A percentile compares a stretch with the other conserved stretches of the same genome.
These are phyloP conservation scores for Rhipidura dahli DNA, from an alignment of 2,113 vertebrate genomes.

Conservation along the genomic window DNA sequence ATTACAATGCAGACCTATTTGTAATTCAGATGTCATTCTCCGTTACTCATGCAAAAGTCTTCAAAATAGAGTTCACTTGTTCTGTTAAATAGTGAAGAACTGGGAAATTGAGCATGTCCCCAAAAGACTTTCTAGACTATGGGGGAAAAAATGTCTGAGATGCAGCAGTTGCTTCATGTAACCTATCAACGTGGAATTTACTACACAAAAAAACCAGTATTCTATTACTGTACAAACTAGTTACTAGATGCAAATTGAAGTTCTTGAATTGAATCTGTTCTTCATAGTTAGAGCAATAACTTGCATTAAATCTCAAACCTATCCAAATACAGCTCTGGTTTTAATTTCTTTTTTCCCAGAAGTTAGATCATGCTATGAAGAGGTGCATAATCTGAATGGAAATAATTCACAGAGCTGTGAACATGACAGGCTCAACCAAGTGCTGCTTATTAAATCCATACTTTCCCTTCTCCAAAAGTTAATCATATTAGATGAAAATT, in stretches of 20 bases:
- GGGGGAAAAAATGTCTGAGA: neutral
- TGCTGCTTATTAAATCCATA: neutral
- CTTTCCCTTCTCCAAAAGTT: neutral
- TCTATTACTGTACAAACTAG: neutral
- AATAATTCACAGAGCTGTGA: neutral
- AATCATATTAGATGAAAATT: neutral
- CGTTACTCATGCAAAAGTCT: neutral
- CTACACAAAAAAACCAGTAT: neutral
- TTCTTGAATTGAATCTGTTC: neutral
- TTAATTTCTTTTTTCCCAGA: neutral
- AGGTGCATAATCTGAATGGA: neutral
- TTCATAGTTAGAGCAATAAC: neutral
- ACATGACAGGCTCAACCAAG: neutral
- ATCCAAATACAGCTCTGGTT: neutral
- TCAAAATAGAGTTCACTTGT: neutral
- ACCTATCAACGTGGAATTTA: neutral
- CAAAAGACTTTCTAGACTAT: neutral
- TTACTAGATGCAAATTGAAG: neutral
- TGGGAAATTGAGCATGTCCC: neutral
- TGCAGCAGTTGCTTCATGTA: neutral
- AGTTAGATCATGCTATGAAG: neutral
- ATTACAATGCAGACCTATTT: neutral
- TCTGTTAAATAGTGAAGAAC: conserved; percentile 1
- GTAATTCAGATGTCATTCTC: conserved; percentile 29
- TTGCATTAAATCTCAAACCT: neutral